A percentile compares a stretch with the other conserved stretches of the same genome.
Evolutionary conservation across 2,888 invertebrate species (phyloP).

Genomic region (Temnothorax ravouxi): DNA sequence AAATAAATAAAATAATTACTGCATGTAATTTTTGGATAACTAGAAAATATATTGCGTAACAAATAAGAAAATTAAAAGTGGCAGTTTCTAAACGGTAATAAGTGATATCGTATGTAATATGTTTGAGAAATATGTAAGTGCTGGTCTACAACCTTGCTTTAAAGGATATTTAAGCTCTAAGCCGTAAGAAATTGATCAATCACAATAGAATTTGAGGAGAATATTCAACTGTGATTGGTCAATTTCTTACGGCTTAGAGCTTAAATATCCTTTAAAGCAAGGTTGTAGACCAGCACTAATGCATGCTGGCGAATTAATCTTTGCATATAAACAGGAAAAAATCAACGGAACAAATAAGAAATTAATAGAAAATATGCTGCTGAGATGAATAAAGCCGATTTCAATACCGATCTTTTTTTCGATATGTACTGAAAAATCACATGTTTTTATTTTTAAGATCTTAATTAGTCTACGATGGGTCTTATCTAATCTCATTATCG

Average conservation of each 20-base stretch:
- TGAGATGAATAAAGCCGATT: neutral
- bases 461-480: neutral
- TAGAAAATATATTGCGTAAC: neutral
- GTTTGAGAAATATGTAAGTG: neutral
- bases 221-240: too few species aligned
- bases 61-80: neutral
- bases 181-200: too few species aligned
- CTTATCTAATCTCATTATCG: constrained; percentile 10
- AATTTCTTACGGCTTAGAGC: too few species aligned
- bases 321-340: neutral
- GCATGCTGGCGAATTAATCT: neutral
- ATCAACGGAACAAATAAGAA: neutral
- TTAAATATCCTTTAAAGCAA: too few species aligned
- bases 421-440: neutral
- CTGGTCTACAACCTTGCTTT: too few species aligned
- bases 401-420: neutral
- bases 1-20: neutral
- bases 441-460: neutral
- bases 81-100: too few species aligned
- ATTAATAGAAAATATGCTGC: neutral
- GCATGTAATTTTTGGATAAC: neutral
- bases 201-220: too few species aligned
- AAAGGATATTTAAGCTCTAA: too few species aligned
- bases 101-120: neutral
- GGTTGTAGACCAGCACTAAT: too few species aligned